These are phyloP conservation scores for Meles meles DNA, from an alignment of 2,113 vertebrate species.

Conservation along the genomic window DNA sequence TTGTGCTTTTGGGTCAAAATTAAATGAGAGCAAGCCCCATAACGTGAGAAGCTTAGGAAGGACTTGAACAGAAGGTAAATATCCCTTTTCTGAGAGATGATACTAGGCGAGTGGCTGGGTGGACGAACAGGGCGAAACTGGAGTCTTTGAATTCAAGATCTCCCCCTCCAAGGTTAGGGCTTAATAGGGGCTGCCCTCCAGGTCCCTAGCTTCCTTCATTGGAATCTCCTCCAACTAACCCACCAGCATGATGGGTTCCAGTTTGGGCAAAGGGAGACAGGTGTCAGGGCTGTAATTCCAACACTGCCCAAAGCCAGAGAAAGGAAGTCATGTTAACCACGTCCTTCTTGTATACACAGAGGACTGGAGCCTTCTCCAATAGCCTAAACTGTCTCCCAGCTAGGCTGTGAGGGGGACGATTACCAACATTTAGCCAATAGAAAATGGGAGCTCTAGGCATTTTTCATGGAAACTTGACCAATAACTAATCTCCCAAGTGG, in stretches of 20 bases:
- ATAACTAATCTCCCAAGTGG: neutral
- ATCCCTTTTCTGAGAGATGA: neutral
- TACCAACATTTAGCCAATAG: neutral
- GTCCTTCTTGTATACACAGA: neutral
- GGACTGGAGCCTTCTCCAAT: neutral
- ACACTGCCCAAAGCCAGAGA: neutral
- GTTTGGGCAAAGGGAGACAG: neutral
- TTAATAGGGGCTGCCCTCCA: neutral
- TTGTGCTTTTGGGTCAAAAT: conserved; percentile 35
- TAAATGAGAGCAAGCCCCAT: conserved; percentile 5
- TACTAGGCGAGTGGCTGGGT: neutral
- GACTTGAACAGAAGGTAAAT: neutral
- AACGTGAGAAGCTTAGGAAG: neutral
- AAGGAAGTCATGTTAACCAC: neutral
- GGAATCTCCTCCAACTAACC: neutral
- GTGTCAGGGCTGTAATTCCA: neutral
- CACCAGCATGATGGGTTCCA: neutral
- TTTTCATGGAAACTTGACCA: neutral
- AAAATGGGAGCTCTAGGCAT: neutral
- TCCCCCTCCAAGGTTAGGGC: neutral
- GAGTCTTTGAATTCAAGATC: neutral
- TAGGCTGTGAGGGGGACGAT: neutral
- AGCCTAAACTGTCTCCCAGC: neutral
- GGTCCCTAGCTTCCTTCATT: neutral
- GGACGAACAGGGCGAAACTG: neutral